phyloP scores from a whole-genome alignment of 2,113 vertebrate genomes.

The Tupaia chinensis region DNA sequence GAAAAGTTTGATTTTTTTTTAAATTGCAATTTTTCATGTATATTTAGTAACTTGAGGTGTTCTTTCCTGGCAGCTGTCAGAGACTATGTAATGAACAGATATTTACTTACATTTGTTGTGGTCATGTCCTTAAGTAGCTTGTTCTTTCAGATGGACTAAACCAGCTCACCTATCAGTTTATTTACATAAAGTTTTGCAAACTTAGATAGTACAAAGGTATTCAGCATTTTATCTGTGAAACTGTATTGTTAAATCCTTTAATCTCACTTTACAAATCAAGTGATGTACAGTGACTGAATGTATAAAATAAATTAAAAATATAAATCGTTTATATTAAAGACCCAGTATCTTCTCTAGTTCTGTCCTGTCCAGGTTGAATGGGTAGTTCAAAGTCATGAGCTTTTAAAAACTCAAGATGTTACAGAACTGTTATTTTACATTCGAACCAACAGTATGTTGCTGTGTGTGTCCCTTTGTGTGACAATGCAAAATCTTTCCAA shows the following conservation, averaged over 20 bases:
- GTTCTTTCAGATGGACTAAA: background rate
- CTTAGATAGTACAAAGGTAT: background rate
- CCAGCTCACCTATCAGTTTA: background rate
- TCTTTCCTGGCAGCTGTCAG: background rate
- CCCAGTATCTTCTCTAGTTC: background rate
- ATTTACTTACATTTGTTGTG: slow-evolving; percentile 15
- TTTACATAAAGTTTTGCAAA: background rate
- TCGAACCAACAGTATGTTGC: background rate
- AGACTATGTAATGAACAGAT: background rate
- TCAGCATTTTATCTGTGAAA: background rate
- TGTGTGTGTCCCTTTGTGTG: background rate
- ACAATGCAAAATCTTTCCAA: background rate
- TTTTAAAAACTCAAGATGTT: background rate
- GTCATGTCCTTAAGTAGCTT: background rate
- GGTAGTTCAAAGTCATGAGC: background rate
- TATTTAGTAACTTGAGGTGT: background rate
- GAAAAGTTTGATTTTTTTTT: background rate
- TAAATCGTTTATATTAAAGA: background rate
- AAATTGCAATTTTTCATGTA: background rate
- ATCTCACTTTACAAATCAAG: too few relatives aligned
- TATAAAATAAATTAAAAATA: too few relatives aligned
- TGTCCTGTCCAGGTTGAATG: slow-evolving; percentile 1
- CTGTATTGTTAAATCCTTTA: background rate
- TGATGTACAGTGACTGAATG: too few relatives aligned
- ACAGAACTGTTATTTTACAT: background rate